Evolutionary conservation across 2,888 invertebrate species (phyloP).

Genomic region (Sinhomidia bicolor): DNA sequence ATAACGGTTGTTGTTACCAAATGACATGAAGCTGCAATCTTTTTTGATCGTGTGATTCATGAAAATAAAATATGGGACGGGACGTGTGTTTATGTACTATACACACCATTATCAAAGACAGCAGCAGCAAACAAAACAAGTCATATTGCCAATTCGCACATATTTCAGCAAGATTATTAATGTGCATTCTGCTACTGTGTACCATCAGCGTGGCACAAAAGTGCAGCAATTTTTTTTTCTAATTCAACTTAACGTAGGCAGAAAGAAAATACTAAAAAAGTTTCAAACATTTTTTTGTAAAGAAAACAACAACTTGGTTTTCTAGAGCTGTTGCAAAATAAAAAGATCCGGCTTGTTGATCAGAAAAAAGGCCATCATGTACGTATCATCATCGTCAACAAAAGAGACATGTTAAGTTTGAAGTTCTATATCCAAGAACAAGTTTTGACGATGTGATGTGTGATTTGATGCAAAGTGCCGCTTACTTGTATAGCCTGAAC

Average conservation of each 20-base stretch:
- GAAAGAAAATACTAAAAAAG: background rate
- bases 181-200: constrained; percentile 44
- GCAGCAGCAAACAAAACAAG: too few relatives aligned
- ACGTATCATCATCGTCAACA: background rate
- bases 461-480: background rate
- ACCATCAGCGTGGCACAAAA: background rate
- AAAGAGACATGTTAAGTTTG: constrained; percentile 1
- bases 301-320: background rate
- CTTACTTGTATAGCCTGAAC: background rate
- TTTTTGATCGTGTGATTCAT: constrained; percentile 37
- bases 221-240: background rate
- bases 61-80: constrained; percentile 23
- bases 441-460: constrained; percentile 8
- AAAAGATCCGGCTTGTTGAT: constrained; percentile 41
- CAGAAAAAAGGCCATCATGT: constrained; percentile 27
- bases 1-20: constrained; percentile 38
- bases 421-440: constrained; percentile 8
- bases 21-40: constrained; percentile 34
- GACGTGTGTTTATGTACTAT: too few relatives aligned
- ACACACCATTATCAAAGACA: background rate
- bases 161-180: background rate
- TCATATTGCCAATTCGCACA: background rate
- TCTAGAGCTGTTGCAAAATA: background rate
- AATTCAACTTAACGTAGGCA: background rate
- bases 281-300: background rate